phyloP scores from a whole-genome alignment of 2,888 invertebrate genomes.

The Epirrita christyi region DNA sequence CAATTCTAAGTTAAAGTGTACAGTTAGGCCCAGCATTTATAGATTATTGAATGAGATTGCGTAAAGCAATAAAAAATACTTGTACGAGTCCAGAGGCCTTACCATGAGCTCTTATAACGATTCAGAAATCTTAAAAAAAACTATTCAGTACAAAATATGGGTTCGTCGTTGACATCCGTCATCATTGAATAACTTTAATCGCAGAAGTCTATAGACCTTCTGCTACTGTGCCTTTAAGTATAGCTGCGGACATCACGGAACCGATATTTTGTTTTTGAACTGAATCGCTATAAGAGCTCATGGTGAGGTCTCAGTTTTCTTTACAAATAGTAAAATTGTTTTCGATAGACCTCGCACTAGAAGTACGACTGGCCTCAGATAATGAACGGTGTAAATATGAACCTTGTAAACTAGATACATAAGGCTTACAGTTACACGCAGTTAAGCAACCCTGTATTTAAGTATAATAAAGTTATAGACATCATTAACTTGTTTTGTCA shows the following conservation, averaged over 20 bases:
- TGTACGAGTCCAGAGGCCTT: too few species aligned
- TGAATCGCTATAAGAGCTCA: too few species aligned
- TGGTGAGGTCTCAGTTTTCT: constrained; percentile 24
- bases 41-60: constrained; percentile 17
- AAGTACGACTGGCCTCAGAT: constrained; percentile 40
- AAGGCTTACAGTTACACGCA: constrained; percentile 36
- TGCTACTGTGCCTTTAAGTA: too few species aligned
- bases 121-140: too few species aligned
- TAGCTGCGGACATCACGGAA: too few species aligned
- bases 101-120: too few species aligned
- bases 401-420: constrained; percentile 23
- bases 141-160: too few species aligned
- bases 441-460: constrained; percentile 11
- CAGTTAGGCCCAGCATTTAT: constrained; percentile 34
- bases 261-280: too few species aligned
- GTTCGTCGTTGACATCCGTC: too few species aligned
- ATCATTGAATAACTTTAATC: too few species aligned
- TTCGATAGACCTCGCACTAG: constrained; percentile 66
- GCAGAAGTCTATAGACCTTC: too few species aligned
- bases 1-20: constrained; percentile 25
- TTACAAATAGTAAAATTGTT: constrained; percentile 39
- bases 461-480: constrained; percentile 3
- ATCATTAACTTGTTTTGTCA: not conserved
- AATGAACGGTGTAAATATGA: constrained; percentile 58
- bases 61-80: too few species aligned